Evolutionary conservation across 1,140 invertebrate species (phyloP).

Genomic region (Sesamia nonagrioides): DNA sequence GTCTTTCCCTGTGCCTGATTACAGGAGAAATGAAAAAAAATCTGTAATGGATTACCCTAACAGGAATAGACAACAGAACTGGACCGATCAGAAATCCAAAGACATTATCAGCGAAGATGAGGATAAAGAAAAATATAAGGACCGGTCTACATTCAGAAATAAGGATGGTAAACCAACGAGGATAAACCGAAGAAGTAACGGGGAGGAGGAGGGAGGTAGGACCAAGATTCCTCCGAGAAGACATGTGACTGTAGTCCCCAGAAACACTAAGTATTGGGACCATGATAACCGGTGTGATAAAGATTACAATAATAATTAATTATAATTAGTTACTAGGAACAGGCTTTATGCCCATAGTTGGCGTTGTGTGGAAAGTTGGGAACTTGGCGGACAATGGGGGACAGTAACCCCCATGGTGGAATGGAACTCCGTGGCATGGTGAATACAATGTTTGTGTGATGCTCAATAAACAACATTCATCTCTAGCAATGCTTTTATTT

Average conservation of each 20-base stretch:
- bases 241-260: constrained; percentile 81
- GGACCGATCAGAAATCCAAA: constrained; percentile 71
- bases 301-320: too few relatives aligned
- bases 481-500: too few relatives aligned
- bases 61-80: constrained; percentile 70
- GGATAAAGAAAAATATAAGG: too few relatives aligned
- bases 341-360: constrained; percentile 2
- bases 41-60: constrained; percentile 72
- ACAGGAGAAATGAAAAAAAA: too few relatives aligned
- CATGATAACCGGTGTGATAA: constrained; percentile 86
- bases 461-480: too few relatives aligned
- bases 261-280: constrained; percentile 85
- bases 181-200: constrained; percentile 69
- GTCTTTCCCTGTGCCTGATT: too few relatives aligned
- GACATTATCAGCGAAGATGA: constrained; percentile 76
- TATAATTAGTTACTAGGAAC: constrained; percentile 79
- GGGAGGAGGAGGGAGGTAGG: constrained; percentile 49
- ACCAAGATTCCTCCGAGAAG: constrained; percentile 73
- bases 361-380: constrained; percentile 4
- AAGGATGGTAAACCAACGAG: constrained; percentile 59
- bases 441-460: too few relatives aligned
- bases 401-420: background rate
- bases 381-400: background rate
- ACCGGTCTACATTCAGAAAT: too few relatives aligned
- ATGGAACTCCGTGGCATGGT: too few relatives aligned